Evolutionary conservation across 2,113 vertebrate genomes (phyloP).

Genomic region (Ciconia stormi): DNA sequence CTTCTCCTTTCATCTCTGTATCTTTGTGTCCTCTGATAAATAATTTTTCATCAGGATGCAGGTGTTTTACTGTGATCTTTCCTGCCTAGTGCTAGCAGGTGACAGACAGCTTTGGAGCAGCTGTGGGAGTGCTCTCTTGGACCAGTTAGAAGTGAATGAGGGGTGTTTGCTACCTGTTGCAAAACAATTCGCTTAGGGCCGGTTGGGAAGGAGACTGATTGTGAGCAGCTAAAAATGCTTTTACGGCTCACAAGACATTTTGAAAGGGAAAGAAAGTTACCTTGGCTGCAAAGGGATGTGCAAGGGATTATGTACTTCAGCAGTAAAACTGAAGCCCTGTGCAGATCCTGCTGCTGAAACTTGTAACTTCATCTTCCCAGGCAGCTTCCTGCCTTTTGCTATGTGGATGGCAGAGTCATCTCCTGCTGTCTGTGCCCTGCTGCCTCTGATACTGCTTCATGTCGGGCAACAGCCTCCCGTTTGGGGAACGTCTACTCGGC

Average conservation of each 20-base stretch:
- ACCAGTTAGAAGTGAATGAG: neutral
- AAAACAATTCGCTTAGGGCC: neutral
- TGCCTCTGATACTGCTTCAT: neutral
- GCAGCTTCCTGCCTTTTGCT: neutral
- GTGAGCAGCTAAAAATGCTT: neutral
- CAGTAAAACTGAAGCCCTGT: neutral
- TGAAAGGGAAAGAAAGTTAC: neutral
- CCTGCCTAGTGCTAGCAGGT: neutral
- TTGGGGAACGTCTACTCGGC: fast-evolving
- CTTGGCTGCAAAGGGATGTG: neutral
- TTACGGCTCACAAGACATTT: neutral
- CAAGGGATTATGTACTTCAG: neutral
- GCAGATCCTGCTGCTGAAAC: neutral
- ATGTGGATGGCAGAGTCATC: neutral
- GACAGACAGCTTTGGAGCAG: neutral
- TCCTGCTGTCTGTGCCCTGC: neutral
- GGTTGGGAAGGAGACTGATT: neutral
- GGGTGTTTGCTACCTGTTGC: neutral
- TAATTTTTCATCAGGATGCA: neutral
- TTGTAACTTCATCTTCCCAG: neutral
- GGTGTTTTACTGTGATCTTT: neutral
- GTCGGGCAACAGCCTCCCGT: fast-evolving
- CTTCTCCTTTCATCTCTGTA: neutral
- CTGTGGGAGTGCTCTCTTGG: neutral
- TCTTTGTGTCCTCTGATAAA: neutral